Evolutionary conservation across 2,797 vertebrate genomes (phyloP).

Genomic region (Bryconaethiops microstoma): DNA sequence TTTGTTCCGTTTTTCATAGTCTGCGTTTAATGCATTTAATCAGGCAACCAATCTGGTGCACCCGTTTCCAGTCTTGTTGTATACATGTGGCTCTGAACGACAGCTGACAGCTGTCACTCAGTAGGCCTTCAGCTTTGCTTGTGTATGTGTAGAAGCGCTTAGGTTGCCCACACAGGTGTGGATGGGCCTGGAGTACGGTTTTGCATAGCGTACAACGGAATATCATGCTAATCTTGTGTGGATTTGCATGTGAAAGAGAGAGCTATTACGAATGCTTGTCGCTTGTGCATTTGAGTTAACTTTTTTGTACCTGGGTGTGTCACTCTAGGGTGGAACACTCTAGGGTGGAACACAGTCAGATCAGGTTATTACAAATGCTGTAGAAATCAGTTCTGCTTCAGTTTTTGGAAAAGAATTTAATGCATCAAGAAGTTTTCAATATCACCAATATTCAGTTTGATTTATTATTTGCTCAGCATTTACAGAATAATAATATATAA

Average conservation of each 20-base stretch:
- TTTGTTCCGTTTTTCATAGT: background rate
- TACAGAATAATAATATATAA: background rate
- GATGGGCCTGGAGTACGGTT: background rate
- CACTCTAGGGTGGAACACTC: background rate
- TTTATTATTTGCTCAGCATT: background rate
- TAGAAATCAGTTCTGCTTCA: too few relatives aligned
- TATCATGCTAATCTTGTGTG: background rate
- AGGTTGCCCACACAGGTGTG: slow-evolving; percentile 28
- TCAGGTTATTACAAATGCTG: background rate
- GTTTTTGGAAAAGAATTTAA: too few relatives aligned
- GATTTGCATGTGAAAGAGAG: background rate
- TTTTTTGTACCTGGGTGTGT: background rate
- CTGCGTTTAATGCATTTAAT: background rate
- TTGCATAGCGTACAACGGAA: background rate
- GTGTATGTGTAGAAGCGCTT: slow-evolving; percentile 31
- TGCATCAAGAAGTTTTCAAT: too few relatives aligned
- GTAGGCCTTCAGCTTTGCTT: slow-evolving; percentile 5
- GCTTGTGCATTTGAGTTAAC: background rate
- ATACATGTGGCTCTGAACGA: slow-evolving; percentile 1
- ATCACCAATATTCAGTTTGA: background rate
- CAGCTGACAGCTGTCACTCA: slow-evolving; percentile 37
- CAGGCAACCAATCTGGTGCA: background rate
- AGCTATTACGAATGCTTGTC: background rate
- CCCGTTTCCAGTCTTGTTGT: slow-evolving; percentile 24
- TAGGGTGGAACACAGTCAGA: background rate